These are phyloP conservation scores for Drosophila nr. fundita DNA, from an alignment of 2,888 invertebrate genomes.

Conservation along the genomic window DNA sequence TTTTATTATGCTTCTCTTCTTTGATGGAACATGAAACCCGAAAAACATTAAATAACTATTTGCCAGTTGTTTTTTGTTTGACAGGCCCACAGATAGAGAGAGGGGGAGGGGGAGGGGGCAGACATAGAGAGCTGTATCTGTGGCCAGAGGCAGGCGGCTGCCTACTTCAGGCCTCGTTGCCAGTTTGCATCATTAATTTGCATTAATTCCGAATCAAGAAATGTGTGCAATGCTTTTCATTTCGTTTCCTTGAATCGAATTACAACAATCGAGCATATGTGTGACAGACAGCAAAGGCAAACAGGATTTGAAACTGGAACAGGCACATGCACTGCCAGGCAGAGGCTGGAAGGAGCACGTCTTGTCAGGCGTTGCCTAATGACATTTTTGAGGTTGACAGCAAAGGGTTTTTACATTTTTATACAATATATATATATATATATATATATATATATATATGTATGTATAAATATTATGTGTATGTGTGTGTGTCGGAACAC, in stretches of 20 bases:
- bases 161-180: conserved; percentile 37
- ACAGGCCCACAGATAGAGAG: background rate
- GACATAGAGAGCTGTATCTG: background rate
- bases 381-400: conserved; percentile 83
- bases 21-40: conserved; percentile 27
- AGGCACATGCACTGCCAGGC: background rate
- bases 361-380: conserved; percentile 73
- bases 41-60: conserved; percentile 74
- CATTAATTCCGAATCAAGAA: conserved; percentile 85
- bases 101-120: background rate
- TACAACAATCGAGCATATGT: conserved; percentile 77
- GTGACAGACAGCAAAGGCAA: conserved; percentile 47
- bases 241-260: conserved; percentile 70
- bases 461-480: background rate
- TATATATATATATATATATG: too few species aligned
- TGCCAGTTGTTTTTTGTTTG: conserved; percentile 43
- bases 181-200: conserved; percentile 84
- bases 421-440: background rate
- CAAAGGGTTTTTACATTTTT: conserved; percentile 47
- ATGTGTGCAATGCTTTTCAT: conserved; percentile 67
- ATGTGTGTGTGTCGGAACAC: conserved; percentile 33
- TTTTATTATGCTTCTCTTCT: conserved; percentile 12
- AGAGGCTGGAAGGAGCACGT: conserved; percentile 63
- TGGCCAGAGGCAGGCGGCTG: conserved; percentile 22
- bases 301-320: conserved; percentile 6